These are phyloP conservation scores for Amiota minor DNA, from an alignment of 2,888 invertebrate species.

Conservation along the genomic window DNA sequence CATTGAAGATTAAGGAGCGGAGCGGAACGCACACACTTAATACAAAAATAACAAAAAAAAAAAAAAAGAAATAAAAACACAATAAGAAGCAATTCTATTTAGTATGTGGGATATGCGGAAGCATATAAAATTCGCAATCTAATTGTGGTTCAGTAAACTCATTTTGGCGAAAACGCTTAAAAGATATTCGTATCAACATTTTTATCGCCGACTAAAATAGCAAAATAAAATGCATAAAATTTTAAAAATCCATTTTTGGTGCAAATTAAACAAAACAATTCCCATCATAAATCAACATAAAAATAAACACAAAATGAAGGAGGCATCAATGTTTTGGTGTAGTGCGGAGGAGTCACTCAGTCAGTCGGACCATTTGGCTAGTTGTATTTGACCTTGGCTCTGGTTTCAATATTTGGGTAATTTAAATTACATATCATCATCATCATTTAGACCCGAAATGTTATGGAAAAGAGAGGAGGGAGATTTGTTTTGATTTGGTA, in stretches of 20 bases:
- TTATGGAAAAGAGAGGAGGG: slow-evolving; percentile 34
- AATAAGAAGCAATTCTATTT: neutral
- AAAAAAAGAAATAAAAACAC: neutral
- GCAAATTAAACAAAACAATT: slow-evolving; percentile 43
- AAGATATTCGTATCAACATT: neutral
- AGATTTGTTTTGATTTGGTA: slow-evolving; percentile 21
- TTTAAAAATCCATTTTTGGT: slow-evolving; percentile 47
- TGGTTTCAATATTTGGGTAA: slow-evolving; percentile 43
- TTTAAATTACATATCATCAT: neutral
- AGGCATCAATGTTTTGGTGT: neutral
- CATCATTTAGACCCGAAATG: no score
- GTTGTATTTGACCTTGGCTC: slow-evolving; percentile 58
- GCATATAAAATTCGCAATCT: slow-evolving; percentile 13
- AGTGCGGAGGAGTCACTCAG: neutral
- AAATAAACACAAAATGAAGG: slow-evolving; percentile 31
- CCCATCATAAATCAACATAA: slow-evolving; percentile 52
- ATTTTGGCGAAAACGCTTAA: slow-evolving; percentile 32
- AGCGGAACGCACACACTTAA: neutral
- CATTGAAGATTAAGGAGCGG: slow-evolving; percentile 13
- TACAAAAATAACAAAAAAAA: neutral
- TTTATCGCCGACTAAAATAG: slow-evolving; percentile 17
- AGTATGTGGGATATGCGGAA: slow-evolving; percentile 55
- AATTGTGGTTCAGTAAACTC: slow-evolving; percentile 59
- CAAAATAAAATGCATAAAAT: slow-evolving; percentile 16
- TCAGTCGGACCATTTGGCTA: slow-evolving; percentile 43